Base-by-base conservation (phyloP, 1,140 invertebrate species). In the Aphis craccivora region DNA sequence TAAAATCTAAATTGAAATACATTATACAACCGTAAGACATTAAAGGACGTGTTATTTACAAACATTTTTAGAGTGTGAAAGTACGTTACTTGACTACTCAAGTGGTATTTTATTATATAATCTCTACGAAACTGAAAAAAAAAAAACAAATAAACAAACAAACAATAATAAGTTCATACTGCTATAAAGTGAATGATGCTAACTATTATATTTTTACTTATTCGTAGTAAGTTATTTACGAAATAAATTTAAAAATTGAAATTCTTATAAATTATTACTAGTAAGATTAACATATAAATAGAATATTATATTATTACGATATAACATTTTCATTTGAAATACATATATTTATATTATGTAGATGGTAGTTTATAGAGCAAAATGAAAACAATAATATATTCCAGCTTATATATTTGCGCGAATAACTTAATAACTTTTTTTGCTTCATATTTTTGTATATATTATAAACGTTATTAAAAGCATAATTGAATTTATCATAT, bases 281-380 rank as follows among this genome's bases (percentile, higher is more conserved):
- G 14, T 5, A 45, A 11, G 43, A 86, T 86, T 45, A 86, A 86
- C 84, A 86, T 86, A 86, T 43, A 86, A 86, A 86, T 86, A 30
- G 22, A 45, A 43, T 86, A 86, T 30, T 43, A 43, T 86, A 45
- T 86, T 86, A 25, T 25, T 25, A 45, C 30, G 25, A 86, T 25
- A 9, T 43, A 43, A 9, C 2, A 81, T 81, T 81, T 37, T 22
- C n/a, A 81, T 60, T 60, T 60, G 25, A 60, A 53, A 60, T 60
- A 60, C 1, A 60, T 4, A 8, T 60, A 60, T 60, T 60, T 60
- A 60, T 60, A 60, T 30, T 67, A 18, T n/a, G 6, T 55, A 83
- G 20, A 83, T 22, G 76, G n/a, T 83, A 83, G 20, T 37, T 83
- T 83, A 37, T 37, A 83, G 7, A 83, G 37, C 35, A 37, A 83